Evolutionary conservation across 2,888 invertebrate species (phyloP).

Genomic region (Scaptodrosophila latifasciaeformis): DNA sequence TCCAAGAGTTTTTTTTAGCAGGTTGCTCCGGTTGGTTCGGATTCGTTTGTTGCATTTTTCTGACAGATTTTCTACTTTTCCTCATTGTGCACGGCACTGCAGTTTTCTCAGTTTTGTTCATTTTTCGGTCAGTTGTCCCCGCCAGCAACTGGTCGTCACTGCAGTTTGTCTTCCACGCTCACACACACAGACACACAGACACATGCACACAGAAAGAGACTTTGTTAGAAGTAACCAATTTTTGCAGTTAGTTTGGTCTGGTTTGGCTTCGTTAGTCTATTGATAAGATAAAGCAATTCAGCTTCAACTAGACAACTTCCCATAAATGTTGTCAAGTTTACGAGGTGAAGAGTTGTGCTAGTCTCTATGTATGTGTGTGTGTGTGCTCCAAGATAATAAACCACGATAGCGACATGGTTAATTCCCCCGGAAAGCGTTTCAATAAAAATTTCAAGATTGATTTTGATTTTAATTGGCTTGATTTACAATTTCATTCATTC

Average conservation of each 20-base stretch:
- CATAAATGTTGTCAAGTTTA: no score
- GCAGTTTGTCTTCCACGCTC: constrained; percentile 19
- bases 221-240: constrained; percentile 11
- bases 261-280: constrained; percentile 35
- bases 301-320: no score
- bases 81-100: constrained; percentile 27
- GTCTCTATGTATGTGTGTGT: no score
- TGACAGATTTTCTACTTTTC: constrained; percentile 10
- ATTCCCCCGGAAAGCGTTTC: no score
- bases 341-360: no score
- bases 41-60: constrained; percentile 32
- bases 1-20: no score
- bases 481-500: no score
- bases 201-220: constrained; percentile 9
- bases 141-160: constrained; percentile 30
- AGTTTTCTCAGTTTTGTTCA: not conserved
- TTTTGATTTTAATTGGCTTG: no score
- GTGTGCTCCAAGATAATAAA: no score
- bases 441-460: no score
- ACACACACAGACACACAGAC: not conserved
- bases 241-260: constrained; percentile 33
- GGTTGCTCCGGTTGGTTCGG: no score
- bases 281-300: constrained; percentile 56
- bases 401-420: no score
- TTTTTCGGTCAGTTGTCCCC: not conserved